Percentiles rank a stretch among this genome's conserved stretches.
phyloP scores from a whole-genome alignment of 2,797 vertebrate species.

The Lutjanus argentimaculatus region DNA sequence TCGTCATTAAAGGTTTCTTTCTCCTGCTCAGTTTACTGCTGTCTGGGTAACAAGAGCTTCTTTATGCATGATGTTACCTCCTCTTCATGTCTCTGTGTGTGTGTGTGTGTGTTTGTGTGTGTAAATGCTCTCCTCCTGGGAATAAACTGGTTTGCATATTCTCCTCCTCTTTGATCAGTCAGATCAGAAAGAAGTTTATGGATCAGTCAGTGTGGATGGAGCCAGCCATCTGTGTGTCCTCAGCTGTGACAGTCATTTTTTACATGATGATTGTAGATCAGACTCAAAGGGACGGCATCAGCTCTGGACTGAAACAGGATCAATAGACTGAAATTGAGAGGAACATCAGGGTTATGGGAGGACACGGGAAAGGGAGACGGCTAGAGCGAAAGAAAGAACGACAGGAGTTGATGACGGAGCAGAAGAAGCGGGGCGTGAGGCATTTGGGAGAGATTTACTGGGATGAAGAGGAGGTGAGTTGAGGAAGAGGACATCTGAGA shows the following conservation, averaged over 20 bases:
- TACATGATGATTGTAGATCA: conserved; percentile 14
- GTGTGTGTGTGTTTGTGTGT: neutral
- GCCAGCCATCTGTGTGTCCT: neutral
- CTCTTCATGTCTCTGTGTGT: neutral
- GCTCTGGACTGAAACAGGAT: conserved; percentile 41
- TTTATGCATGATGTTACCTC: conserved; percentile 1
- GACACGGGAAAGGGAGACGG: conserved; percentile 9
- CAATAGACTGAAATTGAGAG: conserved; percentile 60
- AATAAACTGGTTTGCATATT: conserved; percentile 28
- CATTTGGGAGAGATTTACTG: conserved; percentile 28
- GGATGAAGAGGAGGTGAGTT: conserved; percentile 33
- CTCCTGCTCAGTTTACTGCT: conserved; percentile 21
- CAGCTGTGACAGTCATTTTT: conserved; percentile 26
- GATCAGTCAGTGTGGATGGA: neutral
- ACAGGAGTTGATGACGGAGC: conserved; percentile 45
- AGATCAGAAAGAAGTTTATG: conserved; percentile 11
- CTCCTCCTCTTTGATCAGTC: conserved; percentile 11
- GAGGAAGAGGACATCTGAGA: conserved; percentile 36
- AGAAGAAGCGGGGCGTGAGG: conserved; percentile 8
- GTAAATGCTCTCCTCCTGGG: neutral
- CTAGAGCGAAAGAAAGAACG: neutral
- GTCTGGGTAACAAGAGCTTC: conserved; percentile 36
- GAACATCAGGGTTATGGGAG: conserved; percentile 15
- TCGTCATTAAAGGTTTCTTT: conserved; percentile 10
- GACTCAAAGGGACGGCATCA: conserved; percentile 37